Conservation (phyloP, 2,888 invertebrate species). For the Volucella inflata region DNA sequence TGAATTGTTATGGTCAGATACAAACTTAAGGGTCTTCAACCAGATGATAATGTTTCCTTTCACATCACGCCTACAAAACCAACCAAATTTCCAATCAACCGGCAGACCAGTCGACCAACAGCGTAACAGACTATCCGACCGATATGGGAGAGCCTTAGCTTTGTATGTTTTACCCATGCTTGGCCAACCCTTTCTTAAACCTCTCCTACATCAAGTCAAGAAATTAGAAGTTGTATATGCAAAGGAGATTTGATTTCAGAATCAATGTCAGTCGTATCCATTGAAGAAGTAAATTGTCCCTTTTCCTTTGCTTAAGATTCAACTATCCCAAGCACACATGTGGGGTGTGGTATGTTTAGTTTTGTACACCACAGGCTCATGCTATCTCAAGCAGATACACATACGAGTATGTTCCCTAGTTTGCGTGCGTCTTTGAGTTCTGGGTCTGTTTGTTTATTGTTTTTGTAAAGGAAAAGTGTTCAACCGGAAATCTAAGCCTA, state of each 20-base stretch:
- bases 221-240: constrained; percentile 74
- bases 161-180: constrained; percentile 11
- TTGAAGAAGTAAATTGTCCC: constrained; percentile 52
- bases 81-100: constrained; percentile 19
- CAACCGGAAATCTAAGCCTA: constrained; percentile 46
- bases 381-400: too few relatives aligned
- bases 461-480: constrained; percentile 43
- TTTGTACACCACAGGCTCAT: neutral
- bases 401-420: neutral
- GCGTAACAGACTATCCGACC: neutral
- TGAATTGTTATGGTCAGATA: constrained; percentile 70
- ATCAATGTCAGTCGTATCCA: constrained; percentile 52
- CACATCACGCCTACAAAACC: constrained; percentile 50
- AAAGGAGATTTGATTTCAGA: constrained; percentile 70
- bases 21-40: constrained; percentile 62
- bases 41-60: constrained; percentile 55
- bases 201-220: constrained; percentile 53
- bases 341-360: constrained; percentile 3
- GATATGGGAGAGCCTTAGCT: neutral
- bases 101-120: constrained; percentile 28
- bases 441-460: constrained; percentile 35
- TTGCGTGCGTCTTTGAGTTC: constrained; percentile 16
- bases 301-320: constrained; percentile 42
- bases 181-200: constrained; percentile 22
- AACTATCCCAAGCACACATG: constrained; percentile 6